Evolutionary conservation across 2,113 vertebrate genomes (phyloP).

Genomic region (Coreoperca whiteheadi): DNA sequence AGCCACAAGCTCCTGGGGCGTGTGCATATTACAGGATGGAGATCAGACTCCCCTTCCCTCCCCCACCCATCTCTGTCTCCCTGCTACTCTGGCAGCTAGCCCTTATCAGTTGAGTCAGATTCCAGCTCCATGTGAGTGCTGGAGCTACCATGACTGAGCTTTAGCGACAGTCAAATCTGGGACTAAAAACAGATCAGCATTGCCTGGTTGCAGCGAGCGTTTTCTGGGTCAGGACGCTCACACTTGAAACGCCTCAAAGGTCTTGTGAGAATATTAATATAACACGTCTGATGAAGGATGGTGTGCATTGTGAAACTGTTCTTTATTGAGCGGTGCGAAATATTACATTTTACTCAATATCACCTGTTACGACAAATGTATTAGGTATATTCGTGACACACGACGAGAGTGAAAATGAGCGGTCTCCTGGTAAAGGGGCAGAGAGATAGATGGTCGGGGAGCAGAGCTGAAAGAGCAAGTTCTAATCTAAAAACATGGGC

Average conservation of each 20-base stretch:
- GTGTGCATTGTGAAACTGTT: neutral
- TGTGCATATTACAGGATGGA: slow-evolving; percentile 60
- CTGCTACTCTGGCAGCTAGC: slow-evolving; percentile 52
- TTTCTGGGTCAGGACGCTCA: slow-evolving; percentile 62
- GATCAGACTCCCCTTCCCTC: slow-evolving; percentile 39
- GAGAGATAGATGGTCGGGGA: slow-evolving; percentile 52
- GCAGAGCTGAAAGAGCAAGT: slow-evolving; percentile 59
- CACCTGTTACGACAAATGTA: slow-evolving; percentile 47
- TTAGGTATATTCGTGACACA: slow-evolving; percentile 45
- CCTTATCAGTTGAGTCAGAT: slow-evolving; percentile 66
- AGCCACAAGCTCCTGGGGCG: slow-evolving; percentile 45
- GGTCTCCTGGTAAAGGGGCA: slow-evolving; percentile 33
- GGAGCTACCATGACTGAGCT: slow-evolving; percentile 58
- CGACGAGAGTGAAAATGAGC: slow-evolving; percentile 33
- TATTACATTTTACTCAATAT: slow-evolving; percentile 46
- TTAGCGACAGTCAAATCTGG: slow-evolving; percentile 52
- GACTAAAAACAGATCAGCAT: slow-evolving; percentile 48
- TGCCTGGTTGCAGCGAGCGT: slow-evolving; percentile 18
- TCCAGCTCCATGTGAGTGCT: slow-evolving; percentile 44
- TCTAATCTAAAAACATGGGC: slow-evolving; percentile 80
- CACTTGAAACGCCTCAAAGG: slow-evolving; percentile 26
- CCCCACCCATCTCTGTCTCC: slow-evolving; percentile 25
- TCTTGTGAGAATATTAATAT: slow-evolving; percentile 45
- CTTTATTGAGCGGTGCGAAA: slow-evolving; percentile 17
- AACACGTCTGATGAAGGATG: slow-evolving; percentile 19